These are phyloP conservation scores for Hypena proboscidalis DNA, from an alignment of 2,888 invertebrate genomes.

Conservation along the genomic window DNA sequence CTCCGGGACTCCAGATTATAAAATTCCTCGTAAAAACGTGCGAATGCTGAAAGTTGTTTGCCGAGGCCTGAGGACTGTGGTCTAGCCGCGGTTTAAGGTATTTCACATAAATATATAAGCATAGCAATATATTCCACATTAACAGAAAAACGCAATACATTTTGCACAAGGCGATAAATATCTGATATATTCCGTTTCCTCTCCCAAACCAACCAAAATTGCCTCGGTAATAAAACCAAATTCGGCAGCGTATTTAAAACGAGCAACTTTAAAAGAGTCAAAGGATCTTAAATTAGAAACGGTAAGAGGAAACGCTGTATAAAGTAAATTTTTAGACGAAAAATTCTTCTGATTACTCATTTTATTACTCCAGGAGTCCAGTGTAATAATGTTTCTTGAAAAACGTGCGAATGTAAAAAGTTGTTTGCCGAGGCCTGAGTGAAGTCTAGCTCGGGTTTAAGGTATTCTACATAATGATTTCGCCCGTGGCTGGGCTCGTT, in stretches of 20 bases:
- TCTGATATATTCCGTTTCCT: no score
- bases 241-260: not conserved
- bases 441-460: slow-evolving; percentile 2
- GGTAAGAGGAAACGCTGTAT: slow-evolving; percentile 6
- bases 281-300: slow-evolving; percentile 12
- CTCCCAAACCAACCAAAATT: not conserved
- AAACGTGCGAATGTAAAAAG: slow-evolving; percentile 13
- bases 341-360: slow-evolving; percentile 13
- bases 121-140: no score
- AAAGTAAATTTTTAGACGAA: slow-evolving; percentile 13
- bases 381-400: slow-evolving; percentile 13
- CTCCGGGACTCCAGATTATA: slow-evolving; percentile 6
- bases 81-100: slow-evolving; percentile 4
- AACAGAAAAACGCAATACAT: no score
- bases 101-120: slow-evolving; percentile 23
- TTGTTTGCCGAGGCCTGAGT: slow-evolving; percentile 2
- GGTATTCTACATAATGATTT: slow-evolving; percentile 21
- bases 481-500: slow-evolving; percentile 18
- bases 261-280: slow-evolving; percentile 1
- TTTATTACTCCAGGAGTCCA: slow-evolving; percentile 12
- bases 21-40: slow-evolving; percentile 13
- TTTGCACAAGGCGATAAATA: no score
- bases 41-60: slow-evolving; percentile 8
- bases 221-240: not conserved
- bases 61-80: not conserved